These are phyloP conservation scores for Epinephelus lanceolatus DNA, from an alignment of 2,113 vertebrate genomes.

Conservation along the genomic window DNA sequence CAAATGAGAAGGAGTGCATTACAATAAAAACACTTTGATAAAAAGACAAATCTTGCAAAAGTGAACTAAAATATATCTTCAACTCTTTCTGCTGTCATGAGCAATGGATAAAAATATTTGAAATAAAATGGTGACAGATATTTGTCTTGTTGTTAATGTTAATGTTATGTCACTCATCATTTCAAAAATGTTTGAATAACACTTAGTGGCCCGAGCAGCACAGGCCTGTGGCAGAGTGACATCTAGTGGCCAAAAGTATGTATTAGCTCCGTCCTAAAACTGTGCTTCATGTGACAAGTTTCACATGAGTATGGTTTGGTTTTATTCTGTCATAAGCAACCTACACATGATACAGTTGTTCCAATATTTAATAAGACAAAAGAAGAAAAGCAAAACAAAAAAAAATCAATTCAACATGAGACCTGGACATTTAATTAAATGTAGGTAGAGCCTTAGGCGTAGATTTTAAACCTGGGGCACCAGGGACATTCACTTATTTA, in stretches of 20 bases:
- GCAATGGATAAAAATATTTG: background rate
- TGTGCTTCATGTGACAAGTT: background rate
- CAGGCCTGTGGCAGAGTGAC: conserved; percentile 40
- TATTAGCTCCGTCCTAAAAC: background rate
- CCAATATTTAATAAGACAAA: too few relatives aligned
- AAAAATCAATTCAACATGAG: background rate
- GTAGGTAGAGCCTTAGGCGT: too few relatives aligned
- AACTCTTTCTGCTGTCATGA: background rate
- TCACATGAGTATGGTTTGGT: background rate
- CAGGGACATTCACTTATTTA: too few relatives aligned
- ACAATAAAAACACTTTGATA: background rate
- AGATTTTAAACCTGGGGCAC: too few relatives aligned
- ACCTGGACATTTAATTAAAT: too few relatives aligned
- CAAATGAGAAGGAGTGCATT: background rate
- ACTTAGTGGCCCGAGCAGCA: background rate
- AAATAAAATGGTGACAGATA: background rate
- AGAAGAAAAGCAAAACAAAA: background rate
- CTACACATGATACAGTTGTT: background rate
- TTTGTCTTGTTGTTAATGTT: background rate
- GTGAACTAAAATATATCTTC: background rate
- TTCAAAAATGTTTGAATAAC: background rate
- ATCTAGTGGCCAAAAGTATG: conserved; percentile 58
- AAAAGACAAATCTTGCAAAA: background rate
- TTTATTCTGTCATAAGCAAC: background rate
- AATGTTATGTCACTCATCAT: background rate